A percentile compares a stretch with the other conserved stretches of the same genome.
Conservation (phyloP, 2,797 vertebrate genomes). For the Toxotes lorentzi region DNA sequence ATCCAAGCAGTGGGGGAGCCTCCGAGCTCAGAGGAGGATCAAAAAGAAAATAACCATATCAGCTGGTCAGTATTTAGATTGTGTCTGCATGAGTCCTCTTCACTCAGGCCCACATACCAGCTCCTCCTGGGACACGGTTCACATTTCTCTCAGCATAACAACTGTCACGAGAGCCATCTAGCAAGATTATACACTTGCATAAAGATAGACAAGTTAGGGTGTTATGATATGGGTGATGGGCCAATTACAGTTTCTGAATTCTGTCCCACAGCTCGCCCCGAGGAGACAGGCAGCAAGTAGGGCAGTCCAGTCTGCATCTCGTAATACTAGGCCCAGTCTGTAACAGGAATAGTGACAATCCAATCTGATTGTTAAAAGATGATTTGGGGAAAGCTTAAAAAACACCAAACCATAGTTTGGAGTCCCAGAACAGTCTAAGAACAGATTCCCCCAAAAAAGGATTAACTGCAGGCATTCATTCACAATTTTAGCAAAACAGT, state of each 20-base stretch:
- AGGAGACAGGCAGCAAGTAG: background rate
- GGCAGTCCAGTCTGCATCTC: background rate
- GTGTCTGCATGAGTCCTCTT: conserved; percentile 52
- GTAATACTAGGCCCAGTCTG: background rate
- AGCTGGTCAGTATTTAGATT: conserved; percentile 44
- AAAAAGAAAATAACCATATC: conserved; percentile 47
- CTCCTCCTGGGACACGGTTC: conserved; percentile 65
- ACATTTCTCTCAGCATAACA: conserved; percentile 76
- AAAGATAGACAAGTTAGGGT: conserved; percentile 52
- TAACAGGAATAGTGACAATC: background rate
- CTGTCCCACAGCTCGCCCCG: conserved; percentile 37
- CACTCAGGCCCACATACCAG: conserved; percentile 61
- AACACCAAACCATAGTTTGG: background rate
- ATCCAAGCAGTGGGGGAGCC: conserved; percentile 17
- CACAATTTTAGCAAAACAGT: background rate
- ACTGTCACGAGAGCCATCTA: conserved; percentile 58
- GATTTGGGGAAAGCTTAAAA: background rate
- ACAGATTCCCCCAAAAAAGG: background rate
- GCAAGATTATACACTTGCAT: conserved; percentile 50
- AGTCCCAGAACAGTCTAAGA: conserved; percentile 13
- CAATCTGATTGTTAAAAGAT: background rate
- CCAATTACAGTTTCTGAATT: conserved; percentile 47
- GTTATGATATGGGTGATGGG: conserved; percentile 30
- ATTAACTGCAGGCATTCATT: background rate
- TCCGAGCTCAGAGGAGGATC: conserved; percentile 25